Conservation (phyloP, 2,888 invertebrate species). For the Meghimatium bilineatum region DNA sequence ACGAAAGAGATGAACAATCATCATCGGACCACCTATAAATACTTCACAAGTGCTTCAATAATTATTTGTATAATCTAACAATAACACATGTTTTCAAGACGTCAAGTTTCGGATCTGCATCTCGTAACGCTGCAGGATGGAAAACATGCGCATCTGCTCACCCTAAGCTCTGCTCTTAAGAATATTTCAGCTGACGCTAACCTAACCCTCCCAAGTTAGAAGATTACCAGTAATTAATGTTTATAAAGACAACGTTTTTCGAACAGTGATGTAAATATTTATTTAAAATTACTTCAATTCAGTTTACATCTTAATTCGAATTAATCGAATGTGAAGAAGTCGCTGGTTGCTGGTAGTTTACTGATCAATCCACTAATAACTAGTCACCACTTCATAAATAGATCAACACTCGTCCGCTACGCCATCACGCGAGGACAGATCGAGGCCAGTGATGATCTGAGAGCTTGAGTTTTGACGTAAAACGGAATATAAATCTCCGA, state of each 20-base stretch:
- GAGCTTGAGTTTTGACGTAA: not conserved
- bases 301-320: not conserved
- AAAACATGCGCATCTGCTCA: no score
- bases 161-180: not conserved
- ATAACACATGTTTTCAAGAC: no score
- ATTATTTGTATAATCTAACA: no score
- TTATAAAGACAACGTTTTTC: not conserved
- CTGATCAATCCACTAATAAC: not conserved
- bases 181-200: not conserved
- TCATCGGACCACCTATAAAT: no score
- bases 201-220: not conserved
- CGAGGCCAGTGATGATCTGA: not conserved
- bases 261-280: not conserved
- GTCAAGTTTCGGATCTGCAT: no score
- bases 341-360: not conserved
- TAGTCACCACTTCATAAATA: conserved; percentile 1
- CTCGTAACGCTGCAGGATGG: no score
- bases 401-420: not conserved
- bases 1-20: no score
- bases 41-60: no score
- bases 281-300: not conserved
- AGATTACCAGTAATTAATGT: conserved; percentile 4
- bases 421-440: not conserved
- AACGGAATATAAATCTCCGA: not conserved
- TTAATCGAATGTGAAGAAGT: not conserved